These are phyloP conservation scores for Colossoma macropomum DNA, from an alignment of 2,113 vertebrate species.

Conservation along the genomic window DNA sequence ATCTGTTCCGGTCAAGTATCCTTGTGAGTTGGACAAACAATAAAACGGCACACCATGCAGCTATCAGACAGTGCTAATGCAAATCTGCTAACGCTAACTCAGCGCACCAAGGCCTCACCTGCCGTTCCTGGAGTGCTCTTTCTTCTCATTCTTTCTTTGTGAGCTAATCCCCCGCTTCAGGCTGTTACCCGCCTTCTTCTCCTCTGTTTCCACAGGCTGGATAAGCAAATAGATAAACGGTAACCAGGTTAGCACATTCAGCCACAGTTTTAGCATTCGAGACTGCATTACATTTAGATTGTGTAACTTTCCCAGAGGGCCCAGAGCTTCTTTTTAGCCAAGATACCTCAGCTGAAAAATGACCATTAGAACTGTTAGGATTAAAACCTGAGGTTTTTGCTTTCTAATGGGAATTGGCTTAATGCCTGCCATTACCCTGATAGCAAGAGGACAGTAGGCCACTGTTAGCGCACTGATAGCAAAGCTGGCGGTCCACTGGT, in stretches of 20 bases:
- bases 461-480: too few relatives aligned
- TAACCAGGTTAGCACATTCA: constrained; percentile 43
- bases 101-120: constrained; percentile 63
- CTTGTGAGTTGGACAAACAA: neutral
- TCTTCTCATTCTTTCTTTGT: constrained; percentile 45
- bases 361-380: too few relatives aligned
- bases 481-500: too few relatives aligned
- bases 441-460: too few relatives aligned
- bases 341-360: too few relatives aligned
- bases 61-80: neutral
- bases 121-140: neutral
- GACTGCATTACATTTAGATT: neutral
- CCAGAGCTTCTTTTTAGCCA: neutral
- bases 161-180: constrained; percentile 61
- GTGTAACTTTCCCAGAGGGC: neutral
- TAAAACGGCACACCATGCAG: neutral
- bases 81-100: constrained; percentile 33
- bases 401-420: too few relatives aligned
- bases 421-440: too few relatives aligned
- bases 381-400: too few relatives aligned
- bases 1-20: too few relatives aligned
- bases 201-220: constrained; percentile 12
- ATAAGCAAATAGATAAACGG: constrained; percentile 29
- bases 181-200: constrained; percentile 39
- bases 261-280: neutral